Percentiles rank a stretch among this genome's conserved stretches.
These are phyloP conservation scores for Digitonthophagus gazella DNA, from an alignment of 2,888 invertebrate species.

Conservation along the genomic window DNA sequence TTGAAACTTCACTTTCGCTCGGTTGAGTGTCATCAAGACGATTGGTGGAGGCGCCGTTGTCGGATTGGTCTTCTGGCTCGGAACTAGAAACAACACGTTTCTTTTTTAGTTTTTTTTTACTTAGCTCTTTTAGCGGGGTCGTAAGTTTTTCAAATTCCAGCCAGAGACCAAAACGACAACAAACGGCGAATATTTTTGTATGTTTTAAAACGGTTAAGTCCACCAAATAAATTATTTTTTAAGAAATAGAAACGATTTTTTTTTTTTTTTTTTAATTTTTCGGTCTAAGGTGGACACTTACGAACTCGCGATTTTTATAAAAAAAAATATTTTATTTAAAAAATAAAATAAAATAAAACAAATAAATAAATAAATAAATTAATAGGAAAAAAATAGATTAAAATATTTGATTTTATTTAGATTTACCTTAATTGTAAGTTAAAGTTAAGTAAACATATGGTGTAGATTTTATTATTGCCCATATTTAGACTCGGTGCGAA, in stretches of 20 bases:
- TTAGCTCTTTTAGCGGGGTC: conserved; percentile 22
- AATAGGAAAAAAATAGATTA: too few relatives aligned
- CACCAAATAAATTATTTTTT: neutral
- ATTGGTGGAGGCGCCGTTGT: conserved; percentile 4
- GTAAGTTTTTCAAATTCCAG: conserved; percentile 41
- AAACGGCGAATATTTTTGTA: neutral
- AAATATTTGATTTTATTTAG: too few relatives aligned
- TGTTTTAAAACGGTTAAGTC: neutral
- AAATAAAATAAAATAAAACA: neutral
- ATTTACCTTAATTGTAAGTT: neutral
- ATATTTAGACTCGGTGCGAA: conserved; percentile 19
- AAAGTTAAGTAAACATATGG: too few relatives aligned
- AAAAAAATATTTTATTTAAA: neutral
- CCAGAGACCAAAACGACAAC: conserved; percentile 44
- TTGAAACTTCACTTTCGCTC: conserved; percentile 5
- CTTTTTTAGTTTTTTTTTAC: conserved; percentile 30
- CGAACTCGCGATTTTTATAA: conserved; percentile 19
- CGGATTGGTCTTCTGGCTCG: conserved; percentile 32
- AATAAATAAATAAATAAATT: conserved; percentile 1
- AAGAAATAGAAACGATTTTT: conserved; percentile 9
- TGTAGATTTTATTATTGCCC: conserved; percentile 18
- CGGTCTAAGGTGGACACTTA: conserved; percentile 48
- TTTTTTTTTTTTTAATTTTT: conserved; percentile 37
- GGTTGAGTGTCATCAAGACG: neutral
- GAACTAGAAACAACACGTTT: conserved; percentile 41